A percentile compares a stretch with the other conserved stretches of the same genome.
phyloP scores from a whole-genome alignment of 2,888 invertebrate species.

The Tricholauxania praeusta region DNA sequence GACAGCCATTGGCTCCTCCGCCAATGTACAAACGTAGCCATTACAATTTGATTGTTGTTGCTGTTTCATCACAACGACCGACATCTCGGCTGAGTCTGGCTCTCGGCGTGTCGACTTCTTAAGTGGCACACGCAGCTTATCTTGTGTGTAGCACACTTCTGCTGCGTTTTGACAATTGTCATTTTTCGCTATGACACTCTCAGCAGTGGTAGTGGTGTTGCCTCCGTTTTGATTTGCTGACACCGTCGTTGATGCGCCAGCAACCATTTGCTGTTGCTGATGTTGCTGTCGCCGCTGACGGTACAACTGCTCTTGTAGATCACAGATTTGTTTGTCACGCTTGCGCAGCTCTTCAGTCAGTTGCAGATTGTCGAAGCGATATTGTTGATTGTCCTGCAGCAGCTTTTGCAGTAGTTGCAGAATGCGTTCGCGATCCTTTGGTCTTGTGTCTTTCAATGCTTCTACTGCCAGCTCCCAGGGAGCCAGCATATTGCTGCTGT shows the following conservation, averaged over 20 bases:
- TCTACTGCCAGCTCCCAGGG: constrained; percentile 67
- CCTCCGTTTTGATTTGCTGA: constrained; percentile 38
- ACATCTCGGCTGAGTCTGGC: constrained; percentile 49
- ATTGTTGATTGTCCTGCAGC: constrained; percentile 65
- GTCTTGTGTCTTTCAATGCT: constrained; percentile 63
- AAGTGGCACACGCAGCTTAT: constrained; percentile 51
- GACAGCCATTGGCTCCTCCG: not conserved
- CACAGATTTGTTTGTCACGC: constrained; percentile 63
- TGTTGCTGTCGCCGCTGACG: constrained; percentile 58
- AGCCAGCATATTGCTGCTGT: constrained; percentile 66
- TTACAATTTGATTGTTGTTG: constrained; percentile 43
- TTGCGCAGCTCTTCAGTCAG: constrained; percentile 62
- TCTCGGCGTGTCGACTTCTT: constrained; percentile 59
- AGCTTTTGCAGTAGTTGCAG: constrained; percentile 63
- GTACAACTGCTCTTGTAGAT: constrained; percentile 64
- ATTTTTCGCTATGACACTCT: constrained; percentile 50
- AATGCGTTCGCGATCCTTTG: constrained; percentile 65
- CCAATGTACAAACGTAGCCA: constrained; percentile 4
- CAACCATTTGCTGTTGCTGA: constrained; percentile 43
- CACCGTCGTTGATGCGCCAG: constrained; percentile 46
- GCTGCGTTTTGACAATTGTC: constrained; percentile 38
- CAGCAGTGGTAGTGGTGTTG: constrained; percentile 41
- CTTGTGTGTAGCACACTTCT: constrained; percentile 12
- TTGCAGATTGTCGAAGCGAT: constrained; percentile 62
- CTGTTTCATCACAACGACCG: constrained; percentile 35